Conservation (phyloP, 2,888 invertebrate species). For the Hemistola chrysoprasaria region DNA sequence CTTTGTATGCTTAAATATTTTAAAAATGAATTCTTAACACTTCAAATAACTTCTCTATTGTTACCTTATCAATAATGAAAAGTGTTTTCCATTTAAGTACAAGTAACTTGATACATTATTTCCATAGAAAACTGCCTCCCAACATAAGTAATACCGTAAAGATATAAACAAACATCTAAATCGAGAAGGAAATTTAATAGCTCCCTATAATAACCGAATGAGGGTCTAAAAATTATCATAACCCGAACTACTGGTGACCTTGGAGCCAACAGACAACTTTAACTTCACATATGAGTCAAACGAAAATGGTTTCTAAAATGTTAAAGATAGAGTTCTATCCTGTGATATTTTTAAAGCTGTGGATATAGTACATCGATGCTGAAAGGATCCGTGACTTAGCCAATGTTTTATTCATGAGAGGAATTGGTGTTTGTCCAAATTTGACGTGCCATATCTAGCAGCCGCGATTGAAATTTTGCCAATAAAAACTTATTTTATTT, state of each 20-base stretch:
- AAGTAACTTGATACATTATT: too few species aligned
- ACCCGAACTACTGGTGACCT: constrained; percentile 51
- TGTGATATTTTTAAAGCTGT: background rate
- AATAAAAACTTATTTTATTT: constrained; percentile 40
- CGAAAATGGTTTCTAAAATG: constrained; percentile 1
- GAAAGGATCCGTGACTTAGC: constrained; percentile 44
- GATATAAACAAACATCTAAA: constrained; percentile 46
- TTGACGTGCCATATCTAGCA: constrained; percentile 62
- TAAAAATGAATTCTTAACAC: too few species aligned
- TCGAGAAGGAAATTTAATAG: constrained; percentile 51
- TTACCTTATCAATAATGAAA: too few species aligned
- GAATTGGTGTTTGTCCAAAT: constrained; percentile 72
- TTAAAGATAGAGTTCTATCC: background rate
- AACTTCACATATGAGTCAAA: background rate
- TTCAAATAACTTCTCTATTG: too few species aligned
- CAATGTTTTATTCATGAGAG: constrained; percentile 66
- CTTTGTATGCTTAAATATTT: too few species aligned
- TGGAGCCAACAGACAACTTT: constrained; percentile 35
- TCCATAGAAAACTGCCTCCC: constrained; percentile 6
- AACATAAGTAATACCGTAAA: constrained; percentile 28
- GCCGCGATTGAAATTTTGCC: constrained; percentile 52
- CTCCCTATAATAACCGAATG: constrained; percentile 52
- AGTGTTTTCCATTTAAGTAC: too few species aligned
- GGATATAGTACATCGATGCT: constrained; percentile 41
- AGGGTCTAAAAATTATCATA: constrained; percentile 56